Evolutionary conservation across 1,140 invertebrate genomes (phyloP).

Genomic region (Drosophila ohnishii): DNA sequence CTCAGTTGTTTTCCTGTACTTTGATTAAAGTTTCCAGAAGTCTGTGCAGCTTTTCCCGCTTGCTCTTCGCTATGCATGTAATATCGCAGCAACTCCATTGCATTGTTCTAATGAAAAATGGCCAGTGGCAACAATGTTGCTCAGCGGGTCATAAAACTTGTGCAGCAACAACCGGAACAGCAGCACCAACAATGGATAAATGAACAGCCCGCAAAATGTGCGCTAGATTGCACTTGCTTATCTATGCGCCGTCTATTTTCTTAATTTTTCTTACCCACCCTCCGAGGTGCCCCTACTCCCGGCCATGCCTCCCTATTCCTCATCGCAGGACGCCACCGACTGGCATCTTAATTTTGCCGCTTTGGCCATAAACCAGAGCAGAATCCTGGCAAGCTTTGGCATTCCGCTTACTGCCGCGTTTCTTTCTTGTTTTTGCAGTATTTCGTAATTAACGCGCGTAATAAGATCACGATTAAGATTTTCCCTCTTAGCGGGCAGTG

Average conservation of each 20-base stretch:
- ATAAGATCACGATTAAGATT: conserved; percentile 80
- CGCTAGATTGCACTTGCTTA: conserved; percentile 71
- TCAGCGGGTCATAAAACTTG: conserved; percentile 73
- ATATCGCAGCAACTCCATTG: conserved; percentile 49
- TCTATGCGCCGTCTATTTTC: conserved; percentile 73
- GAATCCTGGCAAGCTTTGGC: conserved; percentile 24
- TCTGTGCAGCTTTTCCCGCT: conserved; percentile 1
- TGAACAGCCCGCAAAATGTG: conserved; percentile 59
- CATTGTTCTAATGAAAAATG: conserved; percentile 75
- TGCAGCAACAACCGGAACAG: conserved; percentile 44
- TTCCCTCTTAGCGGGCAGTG: conserved; percentile 18
- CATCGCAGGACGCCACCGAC: conserved; percentile 18
- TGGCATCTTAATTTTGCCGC: conserved; percentile 64
- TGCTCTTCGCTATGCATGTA: conserved; percentile 41
- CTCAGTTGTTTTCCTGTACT: conserved; percentile 7
- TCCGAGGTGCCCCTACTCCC: conserved; percentile 5
- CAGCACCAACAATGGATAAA: conserved; percentile 34
- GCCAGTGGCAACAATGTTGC: conserved; percentile 69
- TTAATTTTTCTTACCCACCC: conserved; percentile 59
- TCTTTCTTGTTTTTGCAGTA: conserved; percentile 40
- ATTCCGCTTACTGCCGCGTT: conserved; percentile 14
- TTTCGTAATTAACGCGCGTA: conserved; percentile 77
- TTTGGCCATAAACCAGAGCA: conserved; percentile 50
- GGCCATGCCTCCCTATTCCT: background rate
- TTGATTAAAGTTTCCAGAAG: conserved; percentile 37